phyloP scores from a whole-genome alignment of 64 coral and sea anemone genomes.

The Pachyseris speciosa region DNA sequence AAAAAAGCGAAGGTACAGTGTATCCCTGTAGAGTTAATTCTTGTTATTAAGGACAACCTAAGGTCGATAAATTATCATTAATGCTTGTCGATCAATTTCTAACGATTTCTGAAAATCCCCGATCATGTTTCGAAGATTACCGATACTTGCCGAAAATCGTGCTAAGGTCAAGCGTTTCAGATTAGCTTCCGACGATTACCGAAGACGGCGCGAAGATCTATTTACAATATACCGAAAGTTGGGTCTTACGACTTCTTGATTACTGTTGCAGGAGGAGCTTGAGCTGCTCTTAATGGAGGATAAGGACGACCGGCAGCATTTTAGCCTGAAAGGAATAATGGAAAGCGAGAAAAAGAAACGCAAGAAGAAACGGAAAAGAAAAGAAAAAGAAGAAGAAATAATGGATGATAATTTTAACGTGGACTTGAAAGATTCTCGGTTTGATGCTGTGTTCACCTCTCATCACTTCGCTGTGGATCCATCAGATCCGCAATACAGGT shows the following conservation, averaged over 20 bases:
- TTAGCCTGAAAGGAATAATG: conserved; percentile 95
- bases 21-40: not conserved
- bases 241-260: not conserved
- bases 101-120: not conserved
- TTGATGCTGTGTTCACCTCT: conserved; percentile 89
- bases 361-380: conserved; percentile 79
- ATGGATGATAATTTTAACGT: conserved; percentile 79
- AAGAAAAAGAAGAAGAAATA: conserved; percentile 43
- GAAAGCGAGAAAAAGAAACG: conserved; percentile 86
- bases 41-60: not conserved
- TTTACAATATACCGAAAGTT: not conserved
- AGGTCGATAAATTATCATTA: no score
- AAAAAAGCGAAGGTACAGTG: conserved; percentile 80
- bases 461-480: conserved; percentile 95
- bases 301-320: conserved; percentile 82
- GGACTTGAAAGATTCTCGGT: conserved; percentile 94
- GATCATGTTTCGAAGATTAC: not conserved
- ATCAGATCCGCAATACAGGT: conserved; percentile 98
- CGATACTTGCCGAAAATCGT: not conserved
- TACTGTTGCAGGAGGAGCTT: conserved; percentile 74
- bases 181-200: not conserved
- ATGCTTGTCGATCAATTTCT: no score
- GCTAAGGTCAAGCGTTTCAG: not conserved
- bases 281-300: conserved; percentile 94
- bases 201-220: not conserved